A percentile compares a stretch with the other conserved stretches of the same genome.
These are phyloP conservation scores for Melanaphis sacchari DNA, from an alignment of 1,140 invertebrate genomes.

Conservation along the genomic window DNA sequence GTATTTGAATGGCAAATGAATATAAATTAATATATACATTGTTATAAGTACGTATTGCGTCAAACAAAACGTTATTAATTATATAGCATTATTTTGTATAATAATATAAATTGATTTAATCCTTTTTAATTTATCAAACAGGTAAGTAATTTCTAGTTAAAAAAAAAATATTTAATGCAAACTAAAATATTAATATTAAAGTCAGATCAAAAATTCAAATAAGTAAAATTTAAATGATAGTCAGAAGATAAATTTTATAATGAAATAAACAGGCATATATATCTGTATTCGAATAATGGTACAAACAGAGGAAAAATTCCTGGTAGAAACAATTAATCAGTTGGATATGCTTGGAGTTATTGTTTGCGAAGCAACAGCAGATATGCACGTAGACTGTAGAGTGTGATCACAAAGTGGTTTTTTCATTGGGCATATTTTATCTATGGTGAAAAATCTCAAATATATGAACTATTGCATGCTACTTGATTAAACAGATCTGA, in stretches of 20 bases:
- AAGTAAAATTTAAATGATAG: background rate
- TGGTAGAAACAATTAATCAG: background rate
- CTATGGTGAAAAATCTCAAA: background rate
- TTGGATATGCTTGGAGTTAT: background rate
- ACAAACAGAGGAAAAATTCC: background rate
- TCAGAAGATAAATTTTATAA: background rate
- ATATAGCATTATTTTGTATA: too few species aligned
- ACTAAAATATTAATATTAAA: background rate
- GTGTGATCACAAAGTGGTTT: background rate
- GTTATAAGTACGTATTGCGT: background rate
- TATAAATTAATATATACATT: background rate
- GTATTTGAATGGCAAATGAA: background rate
- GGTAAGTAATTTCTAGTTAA: background rate
- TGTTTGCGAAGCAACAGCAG: background rate
- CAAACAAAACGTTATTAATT: background rate
- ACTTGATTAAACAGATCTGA: background rate
- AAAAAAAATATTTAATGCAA: background rate
- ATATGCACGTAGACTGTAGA: too few species aligned
- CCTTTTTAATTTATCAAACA: too few species aligned
- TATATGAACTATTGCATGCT: background rate
- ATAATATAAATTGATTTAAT: too few species aligned
- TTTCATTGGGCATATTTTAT: background rate
- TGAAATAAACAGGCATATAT: background rate
- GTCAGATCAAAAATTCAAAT: background rate
- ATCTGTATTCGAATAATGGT: background rate